These are phyloP conservation scores for Lynx canadensis DNA, from an alignment of 2,113 vertebrate species.

Conservation along the genomic window DNA sequence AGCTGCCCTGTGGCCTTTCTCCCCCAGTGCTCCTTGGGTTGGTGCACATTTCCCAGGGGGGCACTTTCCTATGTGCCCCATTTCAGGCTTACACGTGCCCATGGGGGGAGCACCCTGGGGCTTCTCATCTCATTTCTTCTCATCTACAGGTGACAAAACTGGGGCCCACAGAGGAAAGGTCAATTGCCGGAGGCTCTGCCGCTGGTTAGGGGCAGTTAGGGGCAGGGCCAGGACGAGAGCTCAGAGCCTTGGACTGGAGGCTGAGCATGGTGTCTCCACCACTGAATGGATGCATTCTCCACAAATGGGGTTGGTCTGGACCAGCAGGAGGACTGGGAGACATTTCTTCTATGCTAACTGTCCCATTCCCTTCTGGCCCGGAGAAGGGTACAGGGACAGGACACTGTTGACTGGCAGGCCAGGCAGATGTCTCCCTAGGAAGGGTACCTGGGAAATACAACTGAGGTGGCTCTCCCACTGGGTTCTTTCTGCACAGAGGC, in stretches of 20 bases:
- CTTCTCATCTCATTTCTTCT: too few relatives aligned
- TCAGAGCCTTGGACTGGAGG: background rate
- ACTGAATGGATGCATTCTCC: accelerated
- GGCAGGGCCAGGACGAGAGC: accelerated
- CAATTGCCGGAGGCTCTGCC: too few relatives aligned
- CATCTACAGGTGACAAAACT: background rate
- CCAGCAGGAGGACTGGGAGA: background rate
- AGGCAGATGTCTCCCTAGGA: background rate
- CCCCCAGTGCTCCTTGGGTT: background rate
- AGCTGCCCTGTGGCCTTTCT: accelerated
- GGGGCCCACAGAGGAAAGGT: background rate
- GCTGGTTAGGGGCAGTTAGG: background rate
- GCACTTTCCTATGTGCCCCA: accelerated
- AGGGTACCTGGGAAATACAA: background rate
- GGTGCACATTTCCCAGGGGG: accelerated
- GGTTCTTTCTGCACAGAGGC: background rate
- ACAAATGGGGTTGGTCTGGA: background rate
- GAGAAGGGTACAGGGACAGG: background rate
- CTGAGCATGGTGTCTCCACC: accelerated
- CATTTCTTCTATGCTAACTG: background rate
- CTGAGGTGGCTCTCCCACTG: background rate
- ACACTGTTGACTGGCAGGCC: background rate
- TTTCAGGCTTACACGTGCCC: too few relatives aligned
- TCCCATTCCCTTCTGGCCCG: background rate
- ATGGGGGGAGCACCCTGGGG: accelerated